These are phyloP conservation scores for Palythoa grandiflora DNA, from an alignment of 92 coral and sea anemone genomes.

Conservation along the genomic window DNA sequence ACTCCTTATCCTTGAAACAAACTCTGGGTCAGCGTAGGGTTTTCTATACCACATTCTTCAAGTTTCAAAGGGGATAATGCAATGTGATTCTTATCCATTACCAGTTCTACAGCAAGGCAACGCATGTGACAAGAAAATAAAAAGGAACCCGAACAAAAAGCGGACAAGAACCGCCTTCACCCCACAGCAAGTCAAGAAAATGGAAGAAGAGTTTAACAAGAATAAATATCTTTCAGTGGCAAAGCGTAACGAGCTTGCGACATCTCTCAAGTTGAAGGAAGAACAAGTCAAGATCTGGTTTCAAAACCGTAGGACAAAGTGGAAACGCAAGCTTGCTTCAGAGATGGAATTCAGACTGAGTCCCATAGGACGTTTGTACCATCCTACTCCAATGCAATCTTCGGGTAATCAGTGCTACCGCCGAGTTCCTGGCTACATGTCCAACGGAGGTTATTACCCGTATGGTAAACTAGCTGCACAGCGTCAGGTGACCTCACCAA, in stretches of 20 bases:
- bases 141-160: constrained; percentile 45
- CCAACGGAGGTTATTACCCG: constrained; percentile 15
- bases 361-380: constrained; percentile 46
- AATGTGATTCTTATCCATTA: neutral
- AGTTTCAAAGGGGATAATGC: neutral
- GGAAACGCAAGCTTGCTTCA: constrained; percentile 71
- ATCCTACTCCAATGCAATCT: constrained; percentile 32
- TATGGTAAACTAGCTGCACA: constrained; percentile 13
- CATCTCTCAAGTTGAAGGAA: constrained; percentile 55
- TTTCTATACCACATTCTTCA: too few species aligned
- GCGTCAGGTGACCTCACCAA: neutral
- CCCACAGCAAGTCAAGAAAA: constrained; percentile 62
- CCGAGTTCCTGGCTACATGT: constrained; percentile 10
- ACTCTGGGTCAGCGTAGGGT: too few species aligned
- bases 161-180: constrained; percentile 66
- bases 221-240: constrained; percentile 60
- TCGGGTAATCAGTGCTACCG: constrained; percentile 9
- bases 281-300: constrained; percentile 70
- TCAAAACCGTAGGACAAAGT: constrained; percentile 69
- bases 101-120: constrained; percentile 42
- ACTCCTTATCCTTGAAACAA: too few species aligned
- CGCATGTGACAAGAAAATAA: constrained; percentile 23
- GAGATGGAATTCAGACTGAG: constrained; percentile 61
- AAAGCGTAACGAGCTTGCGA: constrained; percentile 63
- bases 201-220: constrained; percentile 64